Percentiles rank a stretch among this genome's conserved stretches.
phyloP scores from a whole-genome alignment of 30 jellyfish, hydroid and myxozoan genomes.

The Cassiopea andromeda region DNA sequence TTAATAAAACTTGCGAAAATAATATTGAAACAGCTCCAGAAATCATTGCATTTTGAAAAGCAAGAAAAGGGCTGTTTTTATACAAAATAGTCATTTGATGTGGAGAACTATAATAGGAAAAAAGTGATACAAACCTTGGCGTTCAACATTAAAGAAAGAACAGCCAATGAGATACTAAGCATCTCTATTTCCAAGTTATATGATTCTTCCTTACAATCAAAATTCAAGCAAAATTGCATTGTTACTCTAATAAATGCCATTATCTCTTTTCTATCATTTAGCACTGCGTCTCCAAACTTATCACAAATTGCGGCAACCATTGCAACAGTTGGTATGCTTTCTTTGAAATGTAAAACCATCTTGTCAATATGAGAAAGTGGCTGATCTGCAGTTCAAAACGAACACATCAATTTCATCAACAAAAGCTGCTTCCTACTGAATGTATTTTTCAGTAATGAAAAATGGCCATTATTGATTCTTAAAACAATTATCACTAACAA shows the following conservation, averaged over 20 bases:
- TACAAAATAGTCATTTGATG: too few relatives aligned
- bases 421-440: too few relatives aligned
- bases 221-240: slow-evolving; percentile 31
- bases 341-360: slow-evolving; percentile 7
- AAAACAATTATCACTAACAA: too few relatives aligned
- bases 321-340: slow-evolving; percentile 65
- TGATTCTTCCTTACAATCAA: slow-evolving; percentile 7
- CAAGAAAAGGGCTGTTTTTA: too few relatives aligned
- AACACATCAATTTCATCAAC: too few relatives aligned
- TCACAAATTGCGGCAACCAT: slow-evolving; percentile 84
- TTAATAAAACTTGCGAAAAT: too few relatives aligned
- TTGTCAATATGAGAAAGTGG: slow-evolving; percentile 29
- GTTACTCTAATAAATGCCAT: slow-evolving; percentile 49
- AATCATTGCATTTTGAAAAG: too few relatives aligned
- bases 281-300: slow-evolving; percentile 57
- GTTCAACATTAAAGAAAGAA: slow-evolving; percentile 45
- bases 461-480: too few relatives aligned
- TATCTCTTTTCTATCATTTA: slow-evolving; percentile 60
- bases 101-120: too few relatives aligned
- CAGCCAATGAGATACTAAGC: slow-evolving; percentile 45
- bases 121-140: not conserved
- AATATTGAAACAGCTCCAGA: too few relatives aligned
- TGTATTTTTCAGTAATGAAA: too few relatives aligned
- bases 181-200: slow-evolving; percentile 26
- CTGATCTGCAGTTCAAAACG: slow-evolving; percentile 2